Base-by-base conservation (phyloP, 2,113 vertebrate genomes). In the Ptilonorhynchus violaceus region DNA sequence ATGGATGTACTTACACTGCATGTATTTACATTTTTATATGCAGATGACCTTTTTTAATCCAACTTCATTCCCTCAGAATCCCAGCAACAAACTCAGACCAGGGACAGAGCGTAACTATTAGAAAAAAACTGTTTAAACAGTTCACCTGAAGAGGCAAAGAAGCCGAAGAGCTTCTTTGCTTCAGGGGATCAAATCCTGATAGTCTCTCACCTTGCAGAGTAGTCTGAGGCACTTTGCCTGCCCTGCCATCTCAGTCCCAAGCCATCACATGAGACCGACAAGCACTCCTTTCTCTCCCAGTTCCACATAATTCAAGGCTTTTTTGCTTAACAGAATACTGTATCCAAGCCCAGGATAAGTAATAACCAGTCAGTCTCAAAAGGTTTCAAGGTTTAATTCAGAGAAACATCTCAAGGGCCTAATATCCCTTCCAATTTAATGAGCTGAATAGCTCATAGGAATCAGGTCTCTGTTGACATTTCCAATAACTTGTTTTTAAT, bases 321-420 rank as follows among this genome's bases (percentile, higher is more conserved):
- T 86, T 82, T 73, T 60, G n/a, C 39, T 60, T 83, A 76, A 76
- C 7, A n/a, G 33, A 60, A 83, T 76, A 5, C 24, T 68, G 47
- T 60, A 79, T 42, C 35, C 39, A 67, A 75, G 27, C 4, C 30
- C 56, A 49, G 27, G 39, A 24, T 56, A 93, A 83, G 27, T 52
- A 92, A 82, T 68, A 79, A 85, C 8, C 13, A 50, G 35, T 63
- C 58, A 85, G 56, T 76, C 62, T 56, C 79, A 44, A 68, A 76
- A 69, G 30, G 20, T 83, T 88, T 91, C 67, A 82, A 79, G 69
- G 47, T 88, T 92, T 95, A 88, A 82, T 72, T 91, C 66, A 88
- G 62, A 64, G 56, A 92, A 96, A 79, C 2, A 44, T 55, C 56
- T 85, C 39, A 85, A 88, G 39, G 28, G 30, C 15, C 39, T 60